Conservation (phyloP, 2,797 vertebrate species). For the Lacerta viridis region DNA sequence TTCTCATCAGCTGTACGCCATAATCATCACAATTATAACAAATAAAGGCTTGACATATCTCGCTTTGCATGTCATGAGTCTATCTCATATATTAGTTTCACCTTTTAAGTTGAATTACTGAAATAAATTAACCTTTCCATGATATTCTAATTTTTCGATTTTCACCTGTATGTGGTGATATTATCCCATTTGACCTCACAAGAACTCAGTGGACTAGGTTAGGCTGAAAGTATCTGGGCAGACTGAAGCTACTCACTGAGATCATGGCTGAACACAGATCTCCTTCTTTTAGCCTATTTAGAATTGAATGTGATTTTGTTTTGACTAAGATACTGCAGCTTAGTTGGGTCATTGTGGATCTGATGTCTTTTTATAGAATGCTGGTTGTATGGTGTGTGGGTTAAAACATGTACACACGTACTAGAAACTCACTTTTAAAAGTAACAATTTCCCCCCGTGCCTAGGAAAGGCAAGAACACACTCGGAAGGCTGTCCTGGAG, state of each 20-base stretch:
- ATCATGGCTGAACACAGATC: too few relatives aligned
- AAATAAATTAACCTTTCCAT: too few relatives aligned
- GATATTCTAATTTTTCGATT: too few relatives aligned
- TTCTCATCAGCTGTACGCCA: too few relatives aligned
- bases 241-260: too few relatives aligned
- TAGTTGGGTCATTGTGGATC: not conserved
- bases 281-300: not conserved
- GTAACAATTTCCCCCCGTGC: conserved; percentile 70
- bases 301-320: not conserved
- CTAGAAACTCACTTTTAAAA: conserved; percentile 39
- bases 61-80: too few relatives aligned
- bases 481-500: conserved; percentile 83
- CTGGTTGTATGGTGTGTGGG: conserved; percentile 37
- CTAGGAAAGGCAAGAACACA: conserved; percentile 83
- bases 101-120: too few relatives aligned
- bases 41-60: too few relatives aligned
- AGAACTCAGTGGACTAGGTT: not conserved
- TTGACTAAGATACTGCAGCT: not conserved
- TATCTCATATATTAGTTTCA: too few relatives aligned
- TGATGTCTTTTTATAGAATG: not conserved
- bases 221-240: not conserved
- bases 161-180: too few relatives aligned
- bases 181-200: not conserved
- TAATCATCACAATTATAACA: too few relatives aligned
- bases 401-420: conserved; percentile 43